Evolutionary conservation across 2,113 vertebrate species (phyloP).

Genomic region (Pipra filicauda): DNA sequence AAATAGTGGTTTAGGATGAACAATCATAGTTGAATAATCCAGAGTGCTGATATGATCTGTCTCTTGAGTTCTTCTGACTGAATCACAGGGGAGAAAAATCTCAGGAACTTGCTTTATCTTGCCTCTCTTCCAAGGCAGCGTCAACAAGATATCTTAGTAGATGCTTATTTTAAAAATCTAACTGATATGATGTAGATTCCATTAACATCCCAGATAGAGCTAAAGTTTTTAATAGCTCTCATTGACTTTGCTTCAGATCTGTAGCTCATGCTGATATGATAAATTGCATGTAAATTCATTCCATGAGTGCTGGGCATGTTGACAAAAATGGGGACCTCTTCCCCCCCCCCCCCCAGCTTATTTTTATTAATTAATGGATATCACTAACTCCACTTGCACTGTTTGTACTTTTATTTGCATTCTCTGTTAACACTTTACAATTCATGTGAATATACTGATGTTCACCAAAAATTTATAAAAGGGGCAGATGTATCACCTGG

Average conservation of each 20-base stretch:
- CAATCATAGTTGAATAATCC: background rate
- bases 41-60: background rate
- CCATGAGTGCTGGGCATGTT: background rate
- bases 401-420: background rate
- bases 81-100: background rate
- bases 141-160: background rate
- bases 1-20: background rate
- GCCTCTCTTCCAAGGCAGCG: background rate
- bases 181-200: background rate
- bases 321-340: fast-evolving
- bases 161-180: background rate
- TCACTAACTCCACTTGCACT: background rate
- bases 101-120: background rate
- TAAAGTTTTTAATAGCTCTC: background rate
- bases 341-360: background rate
- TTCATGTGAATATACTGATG: background rate
- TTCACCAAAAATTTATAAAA: background rate
- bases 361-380: background rate
- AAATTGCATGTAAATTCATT: background rate
- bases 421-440: background rate
- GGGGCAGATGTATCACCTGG: background rate
- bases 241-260: background rate
- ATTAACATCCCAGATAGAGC: background rate
- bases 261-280: background rate
- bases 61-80: background rate